Conservation (phyloP, 2,113 vertebrate species). For the Nothobranchius kuhntae region DNA sequence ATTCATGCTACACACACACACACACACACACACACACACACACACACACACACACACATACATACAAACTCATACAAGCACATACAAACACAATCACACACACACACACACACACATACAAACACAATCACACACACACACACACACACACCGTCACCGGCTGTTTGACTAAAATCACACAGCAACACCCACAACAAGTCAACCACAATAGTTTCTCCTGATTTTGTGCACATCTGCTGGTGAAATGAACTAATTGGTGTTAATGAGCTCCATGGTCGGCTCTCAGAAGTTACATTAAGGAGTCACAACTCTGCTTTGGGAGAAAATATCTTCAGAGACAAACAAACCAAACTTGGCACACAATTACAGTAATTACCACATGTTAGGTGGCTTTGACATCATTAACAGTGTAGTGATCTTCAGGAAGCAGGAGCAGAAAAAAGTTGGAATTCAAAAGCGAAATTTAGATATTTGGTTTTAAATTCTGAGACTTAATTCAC, state of each 20-base stretch:
- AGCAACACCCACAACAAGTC: neutral
- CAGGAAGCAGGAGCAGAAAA: neutral
- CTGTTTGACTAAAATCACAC: neutral
- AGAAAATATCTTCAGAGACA: neutral
- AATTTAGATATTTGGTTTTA: too few species aligned
- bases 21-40: neutral
- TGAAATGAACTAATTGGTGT: neutral
- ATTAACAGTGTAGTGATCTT: neutral
- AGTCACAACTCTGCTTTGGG: neutral
- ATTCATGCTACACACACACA: conserved; percentile 47
- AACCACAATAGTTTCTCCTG: neutral
- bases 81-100: neutral
- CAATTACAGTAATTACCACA: neutral
- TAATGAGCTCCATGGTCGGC: neutral
- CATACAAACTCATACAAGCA: too few species aligned
- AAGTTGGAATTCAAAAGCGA: neutral
- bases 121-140: neutral
- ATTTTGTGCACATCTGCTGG: neutral
- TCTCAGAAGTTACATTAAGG: neutral
- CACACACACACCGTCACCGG: neutral
- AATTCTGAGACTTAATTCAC: too few species aligned
- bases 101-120: neutral
- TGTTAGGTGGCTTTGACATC: neutral
- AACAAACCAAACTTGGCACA: conserved; percentile 2
- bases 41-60: neutral